Base-by-base conservation (phyloP, 2,888 invertebrate species). In the Hetaerina titia region DNA sequence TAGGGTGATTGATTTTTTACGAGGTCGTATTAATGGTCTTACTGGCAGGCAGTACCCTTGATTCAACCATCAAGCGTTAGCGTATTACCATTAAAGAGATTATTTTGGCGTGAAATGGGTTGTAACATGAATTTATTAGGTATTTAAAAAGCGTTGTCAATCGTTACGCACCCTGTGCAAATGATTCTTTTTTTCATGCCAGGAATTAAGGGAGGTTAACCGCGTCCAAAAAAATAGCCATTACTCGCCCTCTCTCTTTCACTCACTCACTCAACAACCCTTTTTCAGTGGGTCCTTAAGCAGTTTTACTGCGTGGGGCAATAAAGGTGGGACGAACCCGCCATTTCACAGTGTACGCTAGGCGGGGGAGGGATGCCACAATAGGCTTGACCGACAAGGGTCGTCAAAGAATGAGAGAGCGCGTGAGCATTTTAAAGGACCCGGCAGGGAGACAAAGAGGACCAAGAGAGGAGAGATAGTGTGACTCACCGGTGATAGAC, bases 401-500 rank as follows among this genome's bases (percentile, higher is more conserved):
- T 4, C 69, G 69, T 69, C 69, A n/a, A n/a, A n/a, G n/a, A 11
- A 69, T n/a, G n/a, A 69, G 69, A 31, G 81, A 31, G 22, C 81
- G 81, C 6, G 81, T 22, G 69, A n/a, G n/a, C 69, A 69, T 31
- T 81, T 81, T 15, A 81, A 81, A 81, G 81, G 81, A 31, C 81
- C 25, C 56, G 88, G 45, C 15, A 25, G 90, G 17, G 19, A 22
- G 31, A 25, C 15, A 90, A 17, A 69, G n/a, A 17, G 63, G 31
- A 63, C 90, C 4, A 45, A 87, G 19, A 90, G 56, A 25, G 9
- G 31, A 60, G 56, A n/a, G 64, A 94, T 17, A 45, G 25, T 45
- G 89, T 95, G 94, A 97, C 98, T 98, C 97, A 99, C 99, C 99
- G 97, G 99, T 99, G 97, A 99, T 98, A 96, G 99, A 98, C 99